phyloP scores from a whole-genome alignment of 2,113 vertebrate species.

The Diphyllodes magnificus region DNA sequence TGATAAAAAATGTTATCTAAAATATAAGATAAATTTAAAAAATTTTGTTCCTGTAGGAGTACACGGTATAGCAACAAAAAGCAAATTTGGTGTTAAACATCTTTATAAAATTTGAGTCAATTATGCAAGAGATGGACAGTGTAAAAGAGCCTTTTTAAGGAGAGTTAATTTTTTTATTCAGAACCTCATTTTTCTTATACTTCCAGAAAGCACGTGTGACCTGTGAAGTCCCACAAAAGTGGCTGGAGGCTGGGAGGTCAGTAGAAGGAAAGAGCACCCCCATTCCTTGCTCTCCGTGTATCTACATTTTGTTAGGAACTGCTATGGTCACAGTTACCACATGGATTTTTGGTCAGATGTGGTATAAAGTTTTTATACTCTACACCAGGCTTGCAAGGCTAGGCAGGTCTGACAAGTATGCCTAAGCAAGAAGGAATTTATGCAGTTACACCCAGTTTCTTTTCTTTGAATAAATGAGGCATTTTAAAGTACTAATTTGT shows the following conservation, averaged over 20 bases:
- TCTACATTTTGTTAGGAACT: neutral
- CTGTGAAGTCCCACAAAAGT: neutral
- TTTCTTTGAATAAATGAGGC: neutral
- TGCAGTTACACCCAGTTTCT: neutral
- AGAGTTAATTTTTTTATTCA: neutral
- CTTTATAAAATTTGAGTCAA: neutral
- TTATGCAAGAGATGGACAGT: neutral
- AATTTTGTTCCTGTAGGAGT: neutral
- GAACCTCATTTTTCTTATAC: neutral
- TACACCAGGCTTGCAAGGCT: neutral
- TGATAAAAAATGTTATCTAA: neutral
- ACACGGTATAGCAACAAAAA: accelerated
- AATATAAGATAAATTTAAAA: accelerated
- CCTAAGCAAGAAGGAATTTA: neutral
- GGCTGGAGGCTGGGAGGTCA: neutral
- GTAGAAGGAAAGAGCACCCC: neutral
- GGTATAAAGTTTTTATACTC: neutral
- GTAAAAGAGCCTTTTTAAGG: neutral
- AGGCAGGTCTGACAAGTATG: neutral
- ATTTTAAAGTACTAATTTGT: neutral
- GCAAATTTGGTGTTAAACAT: neutral
- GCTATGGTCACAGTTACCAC: neutral
- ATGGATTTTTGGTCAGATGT: neutral
- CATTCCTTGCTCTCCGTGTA: neutral
- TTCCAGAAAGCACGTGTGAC: neutral